Percentiles rank a stretch among this genome's conserved stretches.
These are phyloP conservation scores for Serranus cabrilla DNA, from an alignment of 2,797 vertebrate species.

Conservation along the genomic window DNA sequence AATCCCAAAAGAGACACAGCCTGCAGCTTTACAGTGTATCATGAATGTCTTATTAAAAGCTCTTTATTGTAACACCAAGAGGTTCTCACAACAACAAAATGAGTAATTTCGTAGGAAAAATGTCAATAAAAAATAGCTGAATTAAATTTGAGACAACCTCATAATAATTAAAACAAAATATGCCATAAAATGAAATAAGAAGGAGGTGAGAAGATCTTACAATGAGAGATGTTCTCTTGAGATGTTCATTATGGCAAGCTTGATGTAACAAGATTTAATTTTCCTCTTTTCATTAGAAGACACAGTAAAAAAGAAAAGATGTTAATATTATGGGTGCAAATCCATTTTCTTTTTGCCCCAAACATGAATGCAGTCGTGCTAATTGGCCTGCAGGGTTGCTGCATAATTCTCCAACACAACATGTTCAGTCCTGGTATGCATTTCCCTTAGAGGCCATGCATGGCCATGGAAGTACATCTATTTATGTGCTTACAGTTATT, in stretches of 20 bases:
- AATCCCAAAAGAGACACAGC: neutral
- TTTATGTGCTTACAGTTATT: constrained; percentile 6
- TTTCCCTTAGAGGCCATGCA: neutral
- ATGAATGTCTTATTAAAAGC: neutral
- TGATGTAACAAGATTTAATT: too few relatives aligned
- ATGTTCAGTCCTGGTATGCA: constrained; percentile 13
- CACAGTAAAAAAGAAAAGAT: constrained; percentile 22
- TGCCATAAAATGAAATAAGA: neutral
- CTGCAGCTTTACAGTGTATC: neutral
- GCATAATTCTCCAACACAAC: constrained; percentile 24
- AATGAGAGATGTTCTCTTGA: neutral
- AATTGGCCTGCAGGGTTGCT: constrained; percentile 54
- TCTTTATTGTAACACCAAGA: neutral
- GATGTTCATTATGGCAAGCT: neutral
- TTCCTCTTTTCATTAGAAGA: neutral
- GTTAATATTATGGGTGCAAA: constrained; percentile 34
- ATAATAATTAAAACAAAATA: neutral
- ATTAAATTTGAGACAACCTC: neutral
- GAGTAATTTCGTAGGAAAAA: neutral
- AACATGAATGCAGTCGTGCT: constrained; percentile 27
- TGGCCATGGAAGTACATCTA: neutral
- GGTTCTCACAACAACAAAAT: neutral
- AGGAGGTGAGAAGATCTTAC: neutral
- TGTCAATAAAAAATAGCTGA: neutral
- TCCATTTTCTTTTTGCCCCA: constrained; percentile 22